Evolutionary conservation across 2,113 vertebrate genomes (phyloP), one percentile per base, ranked within the genome.

Genomic region (Terrapene triunguis): DNA sequence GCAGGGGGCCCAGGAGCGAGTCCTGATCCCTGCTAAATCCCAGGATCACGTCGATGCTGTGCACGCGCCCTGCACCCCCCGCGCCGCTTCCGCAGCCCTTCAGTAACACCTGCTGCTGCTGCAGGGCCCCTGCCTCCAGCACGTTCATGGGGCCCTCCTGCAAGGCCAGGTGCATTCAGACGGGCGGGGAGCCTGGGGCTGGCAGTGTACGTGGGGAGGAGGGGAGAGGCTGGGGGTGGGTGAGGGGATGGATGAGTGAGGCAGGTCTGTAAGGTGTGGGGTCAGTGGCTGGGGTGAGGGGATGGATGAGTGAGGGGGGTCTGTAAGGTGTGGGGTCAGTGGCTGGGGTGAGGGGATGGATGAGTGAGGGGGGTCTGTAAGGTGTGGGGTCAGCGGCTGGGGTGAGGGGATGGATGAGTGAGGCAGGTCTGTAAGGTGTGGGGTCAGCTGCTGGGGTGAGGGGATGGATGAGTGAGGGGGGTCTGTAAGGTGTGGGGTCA

Each of bases 31-130:
- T 98, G 76, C 98, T 98, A 96, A 99, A 99, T 87, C 98, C 98
- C 76, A 98, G 97, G 87, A 99, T 99, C 97, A 98, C 98, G 94
- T 98, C 98, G 54, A 98, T 98, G 97, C 98, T 98, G 98, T 98
- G 98, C 95, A 98, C 98, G 9, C 97, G 98, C 85, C 98, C 97
- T 42, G 98, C 98, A 19, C 90, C 93, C 44, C 93, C 87, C 2
- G 93, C 87, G 6, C 59, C 44, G 9, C 93, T 84, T 2, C 94
- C 89, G 17, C 59, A 21, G 72, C 97, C 74, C 98, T 98, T 62
- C 32, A 42, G 8, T 42, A 57, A 22, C 42, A 12, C 55, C 29
- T 48, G 55, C 65, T 72, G 82, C 38, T 42, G 81, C n/a, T 44
- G 82, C 35, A n/a, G 17, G 19, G 65, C 65, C 65, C 35, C 65